These are phyloP conservation scores for Gambusia yucatana DNA, from an alignment of 2,797 vertebrate genomes.

Conservation along the genomic window DNA sequence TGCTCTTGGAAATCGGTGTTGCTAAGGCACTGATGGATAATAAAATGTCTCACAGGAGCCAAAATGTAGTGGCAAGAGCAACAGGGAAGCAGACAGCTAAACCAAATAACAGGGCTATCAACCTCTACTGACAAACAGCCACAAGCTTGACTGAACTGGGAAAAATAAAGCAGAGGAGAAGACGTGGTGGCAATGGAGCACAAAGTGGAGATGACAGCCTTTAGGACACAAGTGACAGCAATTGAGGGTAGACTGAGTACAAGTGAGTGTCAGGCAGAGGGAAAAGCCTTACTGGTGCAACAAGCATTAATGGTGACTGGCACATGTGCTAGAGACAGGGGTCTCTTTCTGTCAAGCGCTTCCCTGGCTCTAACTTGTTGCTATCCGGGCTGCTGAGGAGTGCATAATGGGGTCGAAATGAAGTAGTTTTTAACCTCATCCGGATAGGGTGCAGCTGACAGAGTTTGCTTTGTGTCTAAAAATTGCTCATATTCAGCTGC, in stretches of 20 bases:
- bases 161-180: constrained; percentile 71
- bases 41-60: constrained; percentile 69
- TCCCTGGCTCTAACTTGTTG: constrained; percentile 38
- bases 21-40: constrained; percentile 59
- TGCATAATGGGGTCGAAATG: constrained; percentile 50
- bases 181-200: constrained; percentile 71
- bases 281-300: constrained; percentile 61
- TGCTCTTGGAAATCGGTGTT: constrained; percentile 23
- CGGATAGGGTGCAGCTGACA: constrained; percentile 33
- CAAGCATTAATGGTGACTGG: constrained; percentile 70
- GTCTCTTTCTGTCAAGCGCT: constrained; percentile 50
- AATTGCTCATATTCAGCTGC: constrained; percentile 12
- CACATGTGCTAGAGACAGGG: constrained; percentile 66
- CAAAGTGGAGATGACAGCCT: constrained; percentile 79
- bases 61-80: constrained; percentile 67
- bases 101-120: constrained; percentile 74
- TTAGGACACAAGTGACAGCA: constrained; percentile 77
- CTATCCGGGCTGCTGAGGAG: constrained; percentile 51
- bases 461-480: constrained; percentile 24
- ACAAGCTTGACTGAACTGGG: constrained; percentile 76
- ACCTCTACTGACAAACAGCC: constrained; percentile 74
- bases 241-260: constrained; percentile 74
- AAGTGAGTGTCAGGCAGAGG: constrained; percentile 68
- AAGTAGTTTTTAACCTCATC: constrained; percentile 30
- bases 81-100: constrained; percentile 68